These are phyloP conservation scores for Amazona finschi DNA, from an alignment of 2,797 vertebrate genomes.

Conservation along the genomic window DNA sequence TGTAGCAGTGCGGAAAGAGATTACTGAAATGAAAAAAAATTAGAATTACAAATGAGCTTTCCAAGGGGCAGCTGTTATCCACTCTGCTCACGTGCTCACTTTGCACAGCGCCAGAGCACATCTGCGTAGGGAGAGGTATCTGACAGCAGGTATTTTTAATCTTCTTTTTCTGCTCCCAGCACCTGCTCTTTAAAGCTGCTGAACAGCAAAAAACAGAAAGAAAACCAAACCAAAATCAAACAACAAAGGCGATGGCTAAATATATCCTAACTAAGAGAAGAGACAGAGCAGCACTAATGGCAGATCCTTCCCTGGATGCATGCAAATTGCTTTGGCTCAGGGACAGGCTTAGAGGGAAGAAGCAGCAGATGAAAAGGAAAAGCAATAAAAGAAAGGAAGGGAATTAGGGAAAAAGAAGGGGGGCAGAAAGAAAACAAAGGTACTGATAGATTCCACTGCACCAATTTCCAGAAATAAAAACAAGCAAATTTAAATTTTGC, in stretches of 20 bases:
- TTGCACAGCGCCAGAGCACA: background rate
- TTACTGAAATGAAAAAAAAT: constrained; percentile 27
- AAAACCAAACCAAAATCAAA: background rate
- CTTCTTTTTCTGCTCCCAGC: background rate
- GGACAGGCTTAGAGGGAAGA: background rate
- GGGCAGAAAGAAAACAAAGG: background rate
- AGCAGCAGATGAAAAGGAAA: constrained; percentile 1
- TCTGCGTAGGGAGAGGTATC: constrained; percentile 6
- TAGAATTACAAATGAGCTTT: constrained; percentile 64
- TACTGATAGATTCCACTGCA: background rate
- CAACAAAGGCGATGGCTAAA: constrained; percentile 15
- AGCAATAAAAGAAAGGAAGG: background rate
- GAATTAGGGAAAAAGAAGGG: background rate
- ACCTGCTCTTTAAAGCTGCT: constrained; percentile 47
- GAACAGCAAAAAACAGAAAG: background rate
- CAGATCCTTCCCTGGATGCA: constrained; percentile 41
- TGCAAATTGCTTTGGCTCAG: constrained; percentile 33
- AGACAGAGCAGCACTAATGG: constrained; percentile 37
- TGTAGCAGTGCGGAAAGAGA: constrained; percentile 23
- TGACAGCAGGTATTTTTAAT: constrained; percentile 45
- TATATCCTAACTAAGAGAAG: constrained; percentile 38
- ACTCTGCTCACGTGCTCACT: background rate
- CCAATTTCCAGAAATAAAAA: background rate
- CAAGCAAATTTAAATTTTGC: background rate
- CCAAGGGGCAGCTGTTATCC: constrained; percentile 60